Percentiles rank a stretch among this genome's conserved stretches.
These are phyloP conservation scores for Machaerirhynchus nigripectus DNA, from an alignment of 2,113 vertebrate genomes.

Conservation along the genomic window DNA sequence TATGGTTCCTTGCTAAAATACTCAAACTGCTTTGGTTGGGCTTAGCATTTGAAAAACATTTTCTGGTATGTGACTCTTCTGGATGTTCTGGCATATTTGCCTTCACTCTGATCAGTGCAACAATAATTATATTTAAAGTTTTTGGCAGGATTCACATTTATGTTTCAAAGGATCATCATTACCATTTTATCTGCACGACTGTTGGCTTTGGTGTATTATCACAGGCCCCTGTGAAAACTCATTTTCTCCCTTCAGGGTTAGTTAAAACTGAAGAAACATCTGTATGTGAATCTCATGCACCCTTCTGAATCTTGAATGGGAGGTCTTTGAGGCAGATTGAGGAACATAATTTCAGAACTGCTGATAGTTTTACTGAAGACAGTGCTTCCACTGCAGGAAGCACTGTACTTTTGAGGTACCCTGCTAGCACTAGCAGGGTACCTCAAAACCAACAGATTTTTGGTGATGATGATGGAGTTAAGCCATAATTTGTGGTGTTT, in stretches of 20 bases:
- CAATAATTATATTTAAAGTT: neutral
- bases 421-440: neutral
- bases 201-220: neutral
- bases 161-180: neutral
- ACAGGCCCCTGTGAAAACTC: neutral
- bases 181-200: neutral
- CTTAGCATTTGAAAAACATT: neutral
- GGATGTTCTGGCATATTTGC: neutral
- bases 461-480: neutral
- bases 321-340: neutral
- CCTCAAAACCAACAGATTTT: neutral
- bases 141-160: neutral
- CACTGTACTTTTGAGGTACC: too few species aligned
- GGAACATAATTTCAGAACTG: neutral
- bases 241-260: neutral
- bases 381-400: neutral
- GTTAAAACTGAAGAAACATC: neutral
- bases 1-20: conserved; percentile 23
- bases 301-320: neutral
- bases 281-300: neutral
- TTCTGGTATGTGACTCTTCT: neutral
- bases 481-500: neutral
- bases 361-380: neutral
- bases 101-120: neutral
- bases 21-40: neutral